Conservation (phyloP, 2,888 invertebrate species). For the Parelbella ahira region DNA sequence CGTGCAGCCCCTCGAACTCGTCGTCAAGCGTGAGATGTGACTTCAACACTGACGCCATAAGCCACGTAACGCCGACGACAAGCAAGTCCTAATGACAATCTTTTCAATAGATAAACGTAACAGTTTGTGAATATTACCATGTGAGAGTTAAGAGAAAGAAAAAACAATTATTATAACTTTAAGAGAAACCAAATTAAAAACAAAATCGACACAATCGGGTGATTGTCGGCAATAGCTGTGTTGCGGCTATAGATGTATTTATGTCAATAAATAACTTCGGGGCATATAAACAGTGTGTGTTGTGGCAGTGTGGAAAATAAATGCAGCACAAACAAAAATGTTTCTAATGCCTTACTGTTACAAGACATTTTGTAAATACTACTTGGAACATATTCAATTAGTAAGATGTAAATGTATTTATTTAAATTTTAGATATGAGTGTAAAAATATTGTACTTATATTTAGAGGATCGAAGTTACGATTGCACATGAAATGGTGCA, state of each 20-base stretch:
- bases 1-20: conserved; percentile 66
- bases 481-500: too few species aligned
- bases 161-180: conserved; percentile 13
- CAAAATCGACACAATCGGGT: too few species aligned
- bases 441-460: background rate
- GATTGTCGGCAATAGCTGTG: too few species aligned
- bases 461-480: too few species aligned
- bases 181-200: too few species aligned
- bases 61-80: conserved; percentile 15
- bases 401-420: too few species aligned
- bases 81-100: conserved; percentile 3
- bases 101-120: conserved; percentile 7
- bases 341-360: conserved; percentile 6
- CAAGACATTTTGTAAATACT: background rate
- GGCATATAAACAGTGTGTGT: too few species aligned
- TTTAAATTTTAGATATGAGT: too few species aligned
- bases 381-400: background rate
- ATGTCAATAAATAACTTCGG: too few species aligned
- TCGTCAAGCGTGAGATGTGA: conserved; percentile 74
- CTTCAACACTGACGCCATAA: background rate
- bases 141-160: conserved; percentile 14
- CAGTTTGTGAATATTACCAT: conserved; percentile 9
- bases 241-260: too few species aligned
- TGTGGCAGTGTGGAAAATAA: conserved; percentile 10
- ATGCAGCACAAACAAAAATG: conserved; percentile 10